These are phyloP conservation scores for Drosophila asahinai DNA, from an alignment of 1,140 invertebrate genomes.

Conservation along the genomic window DNA sequence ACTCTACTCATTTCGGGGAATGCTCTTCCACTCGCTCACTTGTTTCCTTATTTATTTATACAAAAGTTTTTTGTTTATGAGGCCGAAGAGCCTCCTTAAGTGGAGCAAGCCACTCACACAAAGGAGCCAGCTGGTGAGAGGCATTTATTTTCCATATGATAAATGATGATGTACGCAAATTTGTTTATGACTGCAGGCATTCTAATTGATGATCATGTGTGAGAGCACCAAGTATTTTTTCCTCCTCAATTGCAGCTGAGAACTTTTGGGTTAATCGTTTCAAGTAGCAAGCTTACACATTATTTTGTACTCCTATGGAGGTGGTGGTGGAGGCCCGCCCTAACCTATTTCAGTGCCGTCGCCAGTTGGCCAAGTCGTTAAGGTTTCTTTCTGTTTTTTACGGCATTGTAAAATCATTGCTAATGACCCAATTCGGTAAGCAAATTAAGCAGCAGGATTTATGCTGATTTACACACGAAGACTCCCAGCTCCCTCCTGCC, in stretches of 20 bases:
- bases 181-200: slow-evolving; percentile 66
- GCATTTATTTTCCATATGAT: slow-evolving; percentile 47
- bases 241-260: slow-evolving; percentile 25
- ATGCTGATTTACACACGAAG: slow-evolving; percentile 57
- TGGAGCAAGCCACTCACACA: slow-evolving; percentile 51
- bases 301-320: not conserved
- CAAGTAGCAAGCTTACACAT: slow-evolving; percentile 11
- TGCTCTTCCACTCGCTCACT: not conserved
- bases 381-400: slow-evolving; percentile 48
- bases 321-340: slow-evolving; percentile 1
- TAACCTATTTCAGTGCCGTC: slow-evolving; percentile 13
- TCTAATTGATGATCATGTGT: slow-evolving; percentile 60
- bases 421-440: slow-evolving; percentile 67
- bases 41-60: slow-evolving; percentile 54
- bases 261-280: slow-evolving; percentile 44
- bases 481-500: not conserved
- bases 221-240: slow-evolving; percentile 24
- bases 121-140: slow-evolving; percentile 52
- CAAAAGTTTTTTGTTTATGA: slow-evolving; percentile 57
- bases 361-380: slow-evolving; percentile 47
- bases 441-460: slow-evolving; percentile 62
- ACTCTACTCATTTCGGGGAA: slow-evolving; percentile 16
- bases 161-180: slow-evolving; percentile 72
- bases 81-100: slow-evolving; percentile 28
- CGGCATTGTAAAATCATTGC: slow-evolving; percentile 63